A percentile compares a stretch with the other conserved stretches of the same genome.
Conservation (phyloP, 2,888 invertebrate genomes). For the Lithophane semibrunnea region DNA sequence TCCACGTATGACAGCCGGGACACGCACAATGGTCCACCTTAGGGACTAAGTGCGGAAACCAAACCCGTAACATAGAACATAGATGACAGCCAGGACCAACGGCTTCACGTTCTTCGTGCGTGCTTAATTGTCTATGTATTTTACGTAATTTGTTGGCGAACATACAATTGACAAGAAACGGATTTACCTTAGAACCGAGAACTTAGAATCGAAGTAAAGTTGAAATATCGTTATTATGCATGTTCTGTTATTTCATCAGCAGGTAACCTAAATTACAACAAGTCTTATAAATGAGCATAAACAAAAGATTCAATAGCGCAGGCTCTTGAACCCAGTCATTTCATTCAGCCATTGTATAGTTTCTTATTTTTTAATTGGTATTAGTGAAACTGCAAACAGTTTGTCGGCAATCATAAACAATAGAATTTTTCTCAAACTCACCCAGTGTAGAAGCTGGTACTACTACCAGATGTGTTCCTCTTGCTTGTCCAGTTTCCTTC, state of each 20-base stretch:
- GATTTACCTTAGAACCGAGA: not conserved
- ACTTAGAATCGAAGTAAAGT: not conserved
- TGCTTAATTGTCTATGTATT: no score
- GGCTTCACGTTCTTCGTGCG: no score
- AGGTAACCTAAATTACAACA: no score
- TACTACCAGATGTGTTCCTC: slow-evolving; percentile 96
- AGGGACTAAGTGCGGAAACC: no score
- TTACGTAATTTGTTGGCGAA: no score
- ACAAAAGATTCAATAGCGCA: not conserved
- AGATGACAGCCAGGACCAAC: no score
- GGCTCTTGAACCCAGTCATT: no score
- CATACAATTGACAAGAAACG: not conserved
- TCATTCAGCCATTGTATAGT: not conserved
- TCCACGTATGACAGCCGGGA: no score
- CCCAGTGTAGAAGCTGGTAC: slow-evolving; percentile 99
- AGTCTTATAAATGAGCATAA: not conserved
- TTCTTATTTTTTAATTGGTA: not conserved
- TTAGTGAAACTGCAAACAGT: not conserved
- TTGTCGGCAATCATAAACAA: not conserved
- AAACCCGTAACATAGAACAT: no score
- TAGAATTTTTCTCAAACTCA: slow-evolving; percentile 71
- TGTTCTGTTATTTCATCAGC: not conserved
- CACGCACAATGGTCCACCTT: no score
- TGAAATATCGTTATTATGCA: not conserved
- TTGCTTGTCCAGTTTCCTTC: slow-evolving; percentile 93